A percentile compares a stretch with the other conserved stretches of the same genome.
phyloP scores from a whole-genome alignment of 1,140 invertebrate species.

The Hyphantria cunea region DNA sequence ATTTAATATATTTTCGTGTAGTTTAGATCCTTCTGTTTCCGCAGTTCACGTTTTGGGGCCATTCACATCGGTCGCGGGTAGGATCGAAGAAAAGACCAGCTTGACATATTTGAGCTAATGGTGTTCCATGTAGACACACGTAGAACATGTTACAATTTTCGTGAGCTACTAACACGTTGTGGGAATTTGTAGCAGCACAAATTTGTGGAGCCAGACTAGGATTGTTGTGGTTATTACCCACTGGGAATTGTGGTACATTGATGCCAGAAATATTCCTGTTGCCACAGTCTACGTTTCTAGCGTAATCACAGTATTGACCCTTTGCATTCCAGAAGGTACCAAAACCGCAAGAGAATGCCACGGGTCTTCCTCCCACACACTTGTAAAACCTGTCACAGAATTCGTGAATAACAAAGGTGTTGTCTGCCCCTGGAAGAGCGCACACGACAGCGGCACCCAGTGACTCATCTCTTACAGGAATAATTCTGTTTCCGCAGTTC shows the following conservation, averaged over 20 bases:
- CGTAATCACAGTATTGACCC: conserved; percentile 30
- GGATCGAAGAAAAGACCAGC: conserved; percentile 81
- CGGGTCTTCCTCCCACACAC: conserved; percentile 6
- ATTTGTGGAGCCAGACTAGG: not conserved
- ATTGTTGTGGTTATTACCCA: not conserved
- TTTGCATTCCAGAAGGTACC: conserved; percentile 28
- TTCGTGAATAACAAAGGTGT: conserved; percentile 8
- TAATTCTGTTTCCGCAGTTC: conserved; percentile 37
- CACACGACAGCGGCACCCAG: not conserved
- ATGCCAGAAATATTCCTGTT: conserved; percentile 1
- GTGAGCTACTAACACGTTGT: conserved; percentile 19
- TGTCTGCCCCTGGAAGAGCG: conserved; percentile 1
- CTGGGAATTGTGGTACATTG: no score
- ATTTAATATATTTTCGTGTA: no score
- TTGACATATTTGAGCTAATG: conserved; percentile 58
- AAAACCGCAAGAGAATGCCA: conserved; percentile 8
- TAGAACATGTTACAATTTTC: conserved; percentile 37
- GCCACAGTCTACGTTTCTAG: conserved; percentile 15
- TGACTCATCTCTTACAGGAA: no score
- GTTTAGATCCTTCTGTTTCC: not conserved
- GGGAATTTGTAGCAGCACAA: not conserved
- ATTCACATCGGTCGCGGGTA: conserved; percentile 80
- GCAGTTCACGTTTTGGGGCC: conserved; percentile 78
- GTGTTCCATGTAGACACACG: conserved; percentile 30
- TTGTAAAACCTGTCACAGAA: conserved; percentile 18